These are phyloP conservation scores for Paratilapia polleni DNA, from an alignment of 2,113 vertebrate species.

Conservation along the genomic window DNA sequence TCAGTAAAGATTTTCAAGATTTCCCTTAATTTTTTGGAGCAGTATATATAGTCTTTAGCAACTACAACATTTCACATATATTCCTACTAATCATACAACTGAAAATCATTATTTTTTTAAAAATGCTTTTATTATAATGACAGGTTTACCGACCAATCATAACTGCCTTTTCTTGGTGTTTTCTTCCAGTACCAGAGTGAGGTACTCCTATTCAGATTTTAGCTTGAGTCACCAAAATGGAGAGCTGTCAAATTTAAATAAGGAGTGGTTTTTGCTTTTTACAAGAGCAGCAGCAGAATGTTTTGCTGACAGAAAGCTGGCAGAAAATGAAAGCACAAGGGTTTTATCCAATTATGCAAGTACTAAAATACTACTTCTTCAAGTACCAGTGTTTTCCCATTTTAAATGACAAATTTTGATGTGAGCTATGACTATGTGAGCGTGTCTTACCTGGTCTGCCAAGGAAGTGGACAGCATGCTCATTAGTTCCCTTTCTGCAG, in stretches of 20 bases:
- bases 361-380: background rate
- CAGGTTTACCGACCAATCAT: background rate
- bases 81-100: no score
- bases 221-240: background rate
- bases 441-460: slow-evolving; percentile 91
- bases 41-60: no score
- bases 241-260: background rate
- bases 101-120: no score
- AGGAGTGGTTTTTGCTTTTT: background rate
- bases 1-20: background rate
- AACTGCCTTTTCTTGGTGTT: background rate
- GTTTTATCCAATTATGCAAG: background rate
- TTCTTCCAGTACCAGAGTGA: background rate
- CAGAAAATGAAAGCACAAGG: background rate
- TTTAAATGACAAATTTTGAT: background rate
- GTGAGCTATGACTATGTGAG: background rate
- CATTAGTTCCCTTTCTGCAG: slow-evolving; percentile 96
- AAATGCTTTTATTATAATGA: background rate
- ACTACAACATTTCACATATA: no score
- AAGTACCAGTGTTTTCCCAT: background rate
- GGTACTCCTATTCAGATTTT: background rate
- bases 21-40: no score
- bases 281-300: background rate
- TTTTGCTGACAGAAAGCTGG: background rate
- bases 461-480: slow-evolving; percentile 97